Evolutionary conservation across 2,113 vertebrate genomes (phyloP).

Genomic region (Pagrus major): DNA sequence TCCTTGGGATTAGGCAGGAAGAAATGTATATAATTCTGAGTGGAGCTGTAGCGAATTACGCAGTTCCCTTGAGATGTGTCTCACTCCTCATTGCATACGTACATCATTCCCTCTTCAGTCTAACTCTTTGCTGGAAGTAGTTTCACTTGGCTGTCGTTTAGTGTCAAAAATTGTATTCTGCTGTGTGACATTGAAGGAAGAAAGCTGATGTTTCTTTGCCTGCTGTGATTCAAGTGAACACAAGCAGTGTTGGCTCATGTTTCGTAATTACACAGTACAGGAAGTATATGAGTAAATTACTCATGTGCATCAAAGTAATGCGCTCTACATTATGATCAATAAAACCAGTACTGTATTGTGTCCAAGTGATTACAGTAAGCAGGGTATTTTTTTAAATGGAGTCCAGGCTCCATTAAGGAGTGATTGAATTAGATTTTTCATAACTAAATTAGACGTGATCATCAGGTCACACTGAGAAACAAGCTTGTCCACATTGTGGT

Average conservation of each 20-base stretch:
- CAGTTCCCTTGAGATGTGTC: background rate
- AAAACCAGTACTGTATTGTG: constrained; percentile 14
- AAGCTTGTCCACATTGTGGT: background rate
- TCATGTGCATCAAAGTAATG: constrained; percentile 17
- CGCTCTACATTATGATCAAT: constrained; percentile 4
- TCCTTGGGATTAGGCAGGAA: background rate
- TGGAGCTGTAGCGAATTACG: background rate
- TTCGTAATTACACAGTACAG: constrained; percentile 23
- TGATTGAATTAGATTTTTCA: constrained; percentile 35
- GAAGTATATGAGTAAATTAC: background rate
- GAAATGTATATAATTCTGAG: background rate
- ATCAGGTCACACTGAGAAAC: background rate
- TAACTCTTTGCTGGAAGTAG: constrained; percentile 6
- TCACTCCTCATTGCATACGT: background rate
- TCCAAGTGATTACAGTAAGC: constrained; percentile 28
- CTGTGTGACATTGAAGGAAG: constrained; percentile 11
- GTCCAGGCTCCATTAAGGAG: constrained; percentile 16
- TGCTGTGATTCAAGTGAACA: constrained; percentile 21
- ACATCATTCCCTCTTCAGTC: background rate
- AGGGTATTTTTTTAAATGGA: background rate
- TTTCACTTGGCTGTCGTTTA: constrained; percentile 4
- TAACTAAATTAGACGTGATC: constrained; percentile 10
- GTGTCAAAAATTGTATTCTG: background rate
- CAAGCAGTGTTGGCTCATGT: constrained; percentile 13
- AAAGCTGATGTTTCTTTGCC: constrained; percentile 14